A percentile compares a stretch with the other conserved stretches of the same genome.
Conservation (phyloP, 2,888 invertebrate species). For the Pristionchus fissidentatus region DNA sequence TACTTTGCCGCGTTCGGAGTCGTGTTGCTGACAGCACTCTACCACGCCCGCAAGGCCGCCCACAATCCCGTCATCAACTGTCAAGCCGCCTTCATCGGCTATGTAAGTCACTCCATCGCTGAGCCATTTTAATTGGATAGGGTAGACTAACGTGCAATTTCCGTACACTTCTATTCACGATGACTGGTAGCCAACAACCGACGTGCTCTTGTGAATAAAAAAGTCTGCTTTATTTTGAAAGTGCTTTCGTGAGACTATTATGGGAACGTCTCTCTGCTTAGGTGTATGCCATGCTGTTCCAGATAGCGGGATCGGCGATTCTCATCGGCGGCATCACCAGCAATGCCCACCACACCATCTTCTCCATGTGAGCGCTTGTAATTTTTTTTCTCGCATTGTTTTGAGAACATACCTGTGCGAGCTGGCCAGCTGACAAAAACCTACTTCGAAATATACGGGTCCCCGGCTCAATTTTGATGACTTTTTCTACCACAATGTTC, state of each 20-base stretch:
- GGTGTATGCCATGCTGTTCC: neutral
- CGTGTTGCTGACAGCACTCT: conserved; percentile 3
- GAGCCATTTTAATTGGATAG: neutral
- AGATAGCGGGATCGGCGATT: neutral
- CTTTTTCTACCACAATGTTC: no score
- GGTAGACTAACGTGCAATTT: no score
- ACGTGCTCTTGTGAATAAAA: no score
- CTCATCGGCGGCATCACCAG: conserved; percentile 12
- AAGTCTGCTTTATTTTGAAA: no score
- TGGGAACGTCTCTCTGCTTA: no score
- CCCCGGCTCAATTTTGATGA: no score
- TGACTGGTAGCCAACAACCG: no score
- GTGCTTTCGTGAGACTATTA: no score
- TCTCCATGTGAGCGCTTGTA: neutral
- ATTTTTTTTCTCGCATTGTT: neutral
- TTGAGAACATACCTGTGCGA: no score
- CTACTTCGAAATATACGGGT: no score
- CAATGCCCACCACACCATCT: conserved; percentile 5
- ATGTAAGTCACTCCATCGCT: neutral
- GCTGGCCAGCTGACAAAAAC: no score
- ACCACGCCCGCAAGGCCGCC: neutral
- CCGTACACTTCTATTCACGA: no score
- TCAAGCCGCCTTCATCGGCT: conserved; percentile 33
- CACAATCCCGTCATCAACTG: conserved; percentile 15
- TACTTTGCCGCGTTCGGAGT: conserved; percentile 24